Conservation (phyloP, 2,888 invertebrate genomes). For the Fragum fragum region DNA sequence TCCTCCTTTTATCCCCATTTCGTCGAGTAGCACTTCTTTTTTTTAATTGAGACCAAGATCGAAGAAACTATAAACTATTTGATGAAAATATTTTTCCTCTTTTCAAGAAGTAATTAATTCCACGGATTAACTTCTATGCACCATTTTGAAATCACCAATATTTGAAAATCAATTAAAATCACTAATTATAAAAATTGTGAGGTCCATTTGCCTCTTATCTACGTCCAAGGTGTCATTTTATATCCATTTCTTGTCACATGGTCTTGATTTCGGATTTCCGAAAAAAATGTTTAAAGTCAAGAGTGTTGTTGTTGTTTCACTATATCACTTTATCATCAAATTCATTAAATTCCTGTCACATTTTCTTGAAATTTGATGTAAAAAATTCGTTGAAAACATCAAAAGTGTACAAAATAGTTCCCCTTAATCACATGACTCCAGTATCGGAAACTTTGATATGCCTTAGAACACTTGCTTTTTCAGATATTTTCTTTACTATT, state of each 20-base stretch:
- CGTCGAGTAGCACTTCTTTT: slow-evolving; percentile 3
- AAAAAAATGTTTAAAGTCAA: too few species aligned
- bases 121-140: slow-evolving; percentile 22
- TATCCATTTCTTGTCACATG: slow-evolving; percentile 12
- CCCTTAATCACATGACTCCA: too few species aligned
- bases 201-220: not conserved
- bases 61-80: not conserved
- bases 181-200: not conserved
- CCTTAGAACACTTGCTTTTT: too few species aligned
- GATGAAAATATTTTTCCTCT: not conserved
- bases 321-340: too few species aligned
- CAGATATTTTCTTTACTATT: too few species aligned
- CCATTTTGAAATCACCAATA: slow-evolving; percentile 24
- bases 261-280: not conserved
- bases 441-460: too few species aligned
- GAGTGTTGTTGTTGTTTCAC: too few species aligned
- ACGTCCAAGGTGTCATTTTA: slow-evolving; percentile 16
- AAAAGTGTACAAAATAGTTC: too few species aligned
- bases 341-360: too few species aligned
- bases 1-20: slow-evolving; percentile 4
- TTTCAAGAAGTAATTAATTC: slow-evolving; percentile 1
- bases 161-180: not conserved
- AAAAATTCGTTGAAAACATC: too few species aligned
- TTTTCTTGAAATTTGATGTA: too few species aligned
- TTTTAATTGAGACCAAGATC: not conserved